These are phyloP conservation scores for Anthopleura xanthogrammica DNA, from an alignment of 92 coral and sea anemone species.

Conservation along the genomic window DNA sequence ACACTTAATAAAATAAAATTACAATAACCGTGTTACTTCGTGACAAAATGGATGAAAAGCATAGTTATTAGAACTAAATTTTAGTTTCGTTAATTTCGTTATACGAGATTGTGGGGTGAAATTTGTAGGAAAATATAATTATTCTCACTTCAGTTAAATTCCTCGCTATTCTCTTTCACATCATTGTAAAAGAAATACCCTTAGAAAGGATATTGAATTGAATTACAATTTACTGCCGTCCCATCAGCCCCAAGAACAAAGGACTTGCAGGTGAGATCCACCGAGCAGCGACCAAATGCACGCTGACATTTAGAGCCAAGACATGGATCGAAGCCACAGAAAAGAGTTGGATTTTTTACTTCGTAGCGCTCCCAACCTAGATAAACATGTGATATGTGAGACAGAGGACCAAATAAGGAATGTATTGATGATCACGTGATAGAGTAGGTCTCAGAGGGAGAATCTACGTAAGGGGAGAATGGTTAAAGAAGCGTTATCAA, in stretches of 20 bases:
- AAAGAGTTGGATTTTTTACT: slow-evolving; percentile 18
- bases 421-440: background rate
- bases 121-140: too few relatives aligned
- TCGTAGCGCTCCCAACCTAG: slow-evolving; percentile 33
- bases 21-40: too few relatives aligned
- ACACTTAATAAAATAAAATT: too few relatives aligned
- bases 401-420: background rate
- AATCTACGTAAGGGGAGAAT: too few relatives aligned
- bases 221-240: slow-evolving; percentile 3
- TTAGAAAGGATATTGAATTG: background rate
- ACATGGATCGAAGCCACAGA: slow-evolving; percentile 36
- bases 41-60: too few relatives aligned
- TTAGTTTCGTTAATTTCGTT: too few relatives aligned
- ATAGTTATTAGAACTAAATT: too few relatives aligned
- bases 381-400: background rate
- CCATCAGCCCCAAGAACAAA: slow-evolving; percentile 17
- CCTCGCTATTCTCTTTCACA: too few relatives aligned
- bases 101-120: too few relatives aligned
- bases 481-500: too few relatives aligned
- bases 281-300: slow-evolving; percentile 20
- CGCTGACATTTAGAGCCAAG: slow-evolving; percentile 14
- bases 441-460: background rate
- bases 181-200: too few relatives aligned
- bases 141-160: too few relatives aligned
- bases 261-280: slow-evolving; percentile 33